Conservation (phyloP, 1,140 invertebrate genomes). For the Oryctes rhinoceros region DNA sequence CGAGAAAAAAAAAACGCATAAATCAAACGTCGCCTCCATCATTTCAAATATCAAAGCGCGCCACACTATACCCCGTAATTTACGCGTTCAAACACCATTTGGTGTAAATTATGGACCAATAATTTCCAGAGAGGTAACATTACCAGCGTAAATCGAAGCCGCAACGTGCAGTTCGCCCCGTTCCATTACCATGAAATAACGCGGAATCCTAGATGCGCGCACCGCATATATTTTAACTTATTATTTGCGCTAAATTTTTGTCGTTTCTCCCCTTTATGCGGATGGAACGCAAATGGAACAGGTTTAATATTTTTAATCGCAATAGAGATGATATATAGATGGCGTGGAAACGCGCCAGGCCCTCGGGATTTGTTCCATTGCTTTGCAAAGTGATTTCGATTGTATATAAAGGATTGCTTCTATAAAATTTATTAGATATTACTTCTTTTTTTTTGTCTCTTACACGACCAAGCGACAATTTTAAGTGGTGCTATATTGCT, state of each 20-base stretch:
- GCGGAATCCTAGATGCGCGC: background rate
- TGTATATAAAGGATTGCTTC: too few species aligned
- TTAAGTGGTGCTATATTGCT: too few species aligned
- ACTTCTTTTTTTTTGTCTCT: too few species aligned
- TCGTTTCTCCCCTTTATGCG: background rate
- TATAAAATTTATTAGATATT: too few species aligned
- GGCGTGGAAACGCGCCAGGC: too few species aligned
- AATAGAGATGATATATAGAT: too few species aligned
- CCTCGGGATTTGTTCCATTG: too few species aligned
- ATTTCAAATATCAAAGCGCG: background rate
- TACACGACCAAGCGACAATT: too few species aligned
- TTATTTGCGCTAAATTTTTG: background rate
- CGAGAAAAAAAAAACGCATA: background rate
- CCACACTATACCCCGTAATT: background rate
- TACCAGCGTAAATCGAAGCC: conserved; percentile 13
- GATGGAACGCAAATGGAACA: background rate
- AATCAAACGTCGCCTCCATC: background rate
- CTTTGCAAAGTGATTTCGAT: too few species aligned
- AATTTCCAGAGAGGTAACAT: conserved; percentile 7
- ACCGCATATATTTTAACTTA: conserved; percentile 15
- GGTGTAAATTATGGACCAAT: conserved; percentile 13
- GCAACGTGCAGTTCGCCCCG: background rate
- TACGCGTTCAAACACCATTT: conserved; percentile 21
- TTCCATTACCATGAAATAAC: background rate
- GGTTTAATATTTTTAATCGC: too few species aligned